Conservation (phyloP, 1,140 invertebrate species). For the Pantala flavescens region DNA sequence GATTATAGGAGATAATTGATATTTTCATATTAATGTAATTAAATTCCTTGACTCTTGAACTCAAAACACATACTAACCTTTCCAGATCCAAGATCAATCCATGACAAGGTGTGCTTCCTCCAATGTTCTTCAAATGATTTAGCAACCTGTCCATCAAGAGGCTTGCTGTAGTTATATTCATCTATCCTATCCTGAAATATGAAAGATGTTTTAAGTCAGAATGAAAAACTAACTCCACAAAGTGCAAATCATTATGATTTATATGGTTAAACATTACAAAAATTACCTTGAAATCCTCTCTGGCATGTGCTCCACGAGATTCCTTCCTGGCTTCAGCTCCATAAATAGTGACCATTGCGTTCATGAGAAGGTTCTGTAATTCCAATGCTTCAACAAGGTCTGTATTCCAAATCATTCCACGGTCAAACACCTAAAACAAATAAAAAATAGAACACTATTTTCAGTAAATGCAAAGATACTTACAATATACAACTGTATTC, state of each 20-base stretch:
- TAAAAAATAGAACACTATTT: too few relatives aligned
- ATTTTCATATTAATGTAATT: too few relatives aligned
- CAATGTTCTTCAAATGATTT: constrained; percentile 77
- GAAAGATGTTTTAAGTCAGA: too few relatives aligned
- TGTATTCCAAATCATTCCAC: constrained; percentile 85
- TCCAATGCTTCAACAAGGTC: constrained; percentile 95
- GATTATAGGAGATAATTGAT: too few relatives aligned
- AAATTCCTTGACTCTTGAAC: too few relatives aligned
- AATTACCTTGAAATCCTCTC: constrained; percentile 89
- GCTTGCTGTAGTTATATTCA: constrained; percentile 89
- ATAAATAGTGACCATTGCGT: constrained; percentile 84
- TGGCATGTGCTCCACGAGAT: constrained; percentile 93
- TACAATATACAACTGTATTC: too few relatives aligned
- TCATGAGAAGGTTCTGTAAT: constrained; percentile 91
- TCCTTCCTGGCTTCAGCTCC: constrained; percentile 91
- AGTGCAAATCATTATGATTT: too few relatives aligned
- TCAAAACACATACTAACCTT: too few relatives aligned
- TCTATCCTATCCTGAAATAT: constrained; percentile 59
- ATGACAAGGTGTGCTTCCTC: constrained; percentile 88
- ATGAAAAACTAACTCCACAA: too few relatives aligned
- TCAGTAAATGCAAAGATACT: too few relatives aligned
- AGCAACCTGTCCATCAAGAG: constrained; percentile 67
- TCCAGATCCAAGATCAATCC: constrained; percentile 59
- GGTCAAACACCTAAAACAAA: constrained; percentile 49
- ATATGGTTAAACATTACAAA: too few relatives aligned